Conservation (phyloP, 2,113 vertebrate species). For the Donacobius atricapilla region DNA sequence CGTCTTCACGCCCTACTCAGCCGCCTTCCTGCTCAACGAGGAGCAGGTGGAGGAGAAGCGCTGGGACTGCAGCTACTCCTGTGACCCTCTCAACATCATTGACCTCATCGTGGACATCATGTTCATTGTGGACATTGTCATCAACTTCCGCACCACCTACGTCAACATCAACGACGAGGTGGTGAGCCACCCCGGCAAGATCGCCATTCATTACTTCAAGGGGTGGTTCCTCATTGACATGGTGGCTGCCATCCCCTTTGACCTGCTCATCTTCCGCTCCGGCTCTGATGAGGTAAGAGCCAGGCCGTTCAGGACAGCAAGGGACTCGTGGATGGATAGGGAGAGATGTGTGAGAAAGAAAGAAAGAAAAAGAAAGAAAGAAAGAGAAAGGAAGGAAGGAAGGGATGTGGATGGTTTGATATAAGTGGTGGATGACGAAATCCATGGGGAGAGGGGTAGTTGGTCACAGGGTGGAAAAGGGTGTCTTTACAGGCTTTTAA, state of each 20-base stretch:
- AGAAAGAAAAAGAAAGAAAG: no score
- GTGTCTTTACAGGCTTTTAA: neutral
- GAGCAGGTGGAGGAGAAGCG: slow-evolving; percentile 83
- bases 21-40: slow-evolving; percentile 94
- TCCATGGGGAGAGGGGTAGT: neutral
- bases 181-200: slow-evolving; percentile 92
- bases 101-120: slow-evolving; percentile 99
- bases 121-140: slow-evolving; percentile 97
- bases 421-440: neutral
- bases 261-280: slow-evolving; percentile 93
- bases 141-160: slow-evolving; percentile 99
- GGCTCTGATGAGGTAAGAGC: slow-evolving; percentile 90
- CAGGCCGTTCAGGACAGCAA: neutral
- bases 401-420: neutral
- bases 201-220: slow-evolving; percentile 97
- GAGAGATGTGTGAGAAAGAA: neutral
- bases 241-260: slow-evolving; percentile 95
- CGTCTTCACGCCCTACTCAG: slow-evolving; percentile 94
- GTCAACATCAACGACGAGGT: slow-evolving; percentile 97
- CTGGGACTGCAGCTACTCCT: slow-evolving; percentile 87
- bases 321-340: neutral
- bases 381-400: neutral
- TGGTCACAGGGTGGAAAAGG: neutral
- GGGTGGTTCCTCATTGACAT: slow-evolving; percentile 99
- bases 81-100: slow-evolving; percentile 92